Evolutionary conservation across 2,888 invertebrate species (phyloP).

Genomic region (Agrochola lychnidis): DNA sequence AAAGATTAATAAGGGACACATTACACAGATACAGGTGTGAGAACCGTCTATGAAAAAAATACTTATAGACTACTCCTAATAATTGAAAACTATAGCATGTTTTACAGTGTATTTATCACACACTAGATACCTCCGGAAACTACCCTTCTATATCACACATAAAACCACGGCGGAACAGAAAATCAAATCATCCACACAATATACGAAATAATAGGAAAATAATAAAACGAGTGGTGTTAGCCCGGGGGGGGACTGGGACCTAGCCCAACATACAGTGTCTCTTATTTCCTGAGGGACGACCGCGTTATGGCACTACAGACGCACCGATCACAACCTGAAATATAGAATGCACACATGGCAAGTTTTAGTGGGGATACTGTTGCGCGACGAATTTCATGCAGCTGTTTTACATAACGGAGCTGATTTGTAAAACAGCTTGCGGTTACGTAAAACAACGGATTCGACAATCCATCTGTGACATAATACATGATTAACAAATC

Average conservation of each 20-base stretch:
- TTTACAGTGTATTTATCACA: not conserved
- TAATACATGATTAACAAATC: too few species aligned
- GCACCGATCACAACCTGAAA: constrained; percentile 78
- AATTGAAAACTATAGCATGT: not conserved
- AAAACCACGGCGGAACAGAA: constrained; percentile 58
- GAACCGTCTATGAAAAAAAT: not conserved
- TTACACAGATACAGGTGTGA: not conserved
- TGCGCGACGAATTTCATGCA: not conserved
- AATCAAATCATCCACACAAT: constrained; percentile 65
- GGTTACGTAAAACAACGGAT: too few species aligned
- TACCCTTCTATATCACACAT: constrained; percentile 3
- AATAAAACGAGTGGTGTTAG: constrained; percentile 77
- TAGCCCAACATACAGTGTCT: constrained; percentile 71
- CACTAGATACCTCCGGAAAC: not conserved
- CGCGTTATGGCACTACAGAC: constrained; percentile 78
- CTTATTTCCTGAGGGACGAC: constrained; percentile 85
- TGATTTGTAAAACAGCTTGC: too few species aligned
- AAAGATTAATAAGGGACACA: not conserved
- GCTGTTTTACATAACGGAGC: too few species aligned
- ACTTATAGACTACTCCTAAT: not conserved
- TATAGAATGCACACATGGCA: constrained; percentile 6
- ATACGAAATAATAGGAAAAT: constrained; percentile 78
- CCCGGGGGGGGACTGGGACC: constrained; percentile 57
- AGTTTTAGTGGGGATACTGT: constrained; percentile 11
- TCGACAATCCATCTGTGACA: too few species aligned